Conservation (phyloP, 2,888 invertebrate genomes). For the Allolobophora icterica region DNA sequence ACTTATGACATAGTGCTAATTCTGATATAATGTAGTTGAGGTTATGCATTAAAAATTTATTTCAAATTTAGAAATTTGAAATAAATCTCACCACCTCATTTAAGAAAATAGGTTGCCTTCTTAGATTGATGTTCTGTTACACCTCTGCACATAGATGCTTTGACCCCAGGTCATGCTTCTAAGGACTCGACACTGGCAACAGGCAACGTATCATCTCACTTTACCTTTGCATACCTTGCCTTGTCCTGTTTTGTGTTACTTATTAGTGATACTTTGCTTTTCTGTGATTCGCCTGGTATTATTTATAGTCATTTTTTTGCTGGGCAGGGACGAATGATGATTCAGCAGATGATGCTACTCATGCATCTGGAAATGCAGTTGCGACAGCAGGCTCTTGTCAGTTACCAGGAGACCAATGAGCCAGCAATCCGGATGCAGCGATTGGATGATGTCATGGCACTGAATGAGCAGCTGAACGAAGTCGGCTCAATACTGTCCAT, state of each 20-base stretch:
- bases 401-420: constrained; percentile 38
- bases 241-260: background rate
- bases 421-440: constrained; percentile 38
- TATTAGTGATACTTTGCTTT: background rate
- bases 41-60: background rate
- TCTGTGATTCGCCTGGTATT: background rate
- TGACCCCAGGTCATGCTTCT: background rate
- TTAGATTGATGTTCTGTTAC: too few relatives aligned
- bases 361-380: constrained; percentile 49
- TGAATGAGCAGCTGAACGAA: constrained; percentile 49
- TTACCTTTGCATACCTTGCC: background rate
- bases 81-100: too few relatives aligned
- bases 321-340: constrained; percentile 46
- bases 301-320: background rate
- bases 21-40: background rate
- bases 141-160: background rate
- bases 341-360: constrained; percentile 49
- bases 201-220: background rate
- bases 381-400: constrained; percentile 45
- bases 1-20: background rate
- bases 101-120: too few relatives aligned
- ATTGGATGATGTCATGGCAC: constrained; percentile 47
- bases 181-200: background rate
- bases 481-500: constrained; percentile 46
- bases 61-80: background rate